phyloP scores from a whole-genome alignment of 2,888 invertebrate genomes.

The Dromius quadrimaculatus region DNA sequence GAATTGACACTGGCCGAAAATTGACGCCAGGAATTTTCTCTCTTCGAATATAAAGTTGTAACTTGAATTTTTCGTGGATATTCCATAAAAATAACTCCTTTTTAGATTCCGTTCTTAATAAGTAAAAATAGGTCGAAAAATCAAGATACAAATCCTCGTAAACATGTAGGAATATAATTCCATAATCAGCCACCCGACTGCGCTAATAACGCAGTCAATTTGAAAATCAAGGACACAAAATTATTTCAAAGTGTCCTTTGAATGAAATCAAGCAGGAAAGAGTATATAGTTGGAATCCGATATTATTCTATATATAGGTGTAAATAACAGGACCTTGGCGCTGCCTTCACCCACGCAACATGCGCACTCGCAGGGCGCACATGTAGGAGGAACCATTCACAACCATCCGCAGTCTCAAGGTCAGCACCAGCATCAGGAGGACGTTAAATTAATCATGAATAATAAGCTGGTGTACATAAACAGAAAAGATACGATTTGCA shows the following conservation, averaged over 20 bases:
- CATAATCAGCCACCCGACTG: not conserved
- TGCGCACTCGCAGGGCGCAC: conserved; percentile 22
- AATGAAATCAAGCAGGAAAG: conserved; percentile 15
- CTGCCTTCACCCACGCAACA: conserved; percentile 8
- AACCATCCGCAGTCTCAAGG: conserved; percentile 14
- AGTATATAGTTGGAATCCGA: conserved; percentile 30
- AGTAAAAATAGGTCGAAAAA: too few relatives aligned
- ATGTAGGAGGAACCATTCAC: conserved; percentile 7
- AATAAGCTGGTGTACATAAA: too few relatives aligned
- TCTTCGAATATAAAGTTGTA: too few relatives aligned
- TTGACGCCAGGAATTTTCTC: conserved; percentile 9
- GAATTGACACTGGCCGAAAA: conserved; percentile 13
- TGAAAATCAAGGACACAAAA: conserved; percentile 16
- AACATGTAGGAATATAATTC: not conserved
- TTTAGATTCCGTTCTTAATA: too few relatives aligned
- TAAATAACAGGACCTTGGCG: conserved; percentile 23
- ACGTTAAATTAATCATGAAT: too few relatives aligned
- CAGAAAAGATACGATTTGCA: not conserved
- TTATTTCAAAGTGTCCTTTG: too few relatives aligned
- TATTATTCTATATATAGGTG: conserved; percentile 38
- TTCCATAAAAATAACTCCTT: too few relatives aligned
- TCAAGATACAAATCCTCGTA: too few relatives aligned
- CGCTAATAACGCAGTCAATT: conserved; percentile 1
- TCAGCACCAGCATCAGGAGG: too few relatives aligned
- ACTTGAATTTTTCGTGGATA: too few relatives aligned